Evolutionary conservation across 2,113 vertebrate genomes (phyloP).

Genomic region (Thalassoma bifasciatum): DNA sequence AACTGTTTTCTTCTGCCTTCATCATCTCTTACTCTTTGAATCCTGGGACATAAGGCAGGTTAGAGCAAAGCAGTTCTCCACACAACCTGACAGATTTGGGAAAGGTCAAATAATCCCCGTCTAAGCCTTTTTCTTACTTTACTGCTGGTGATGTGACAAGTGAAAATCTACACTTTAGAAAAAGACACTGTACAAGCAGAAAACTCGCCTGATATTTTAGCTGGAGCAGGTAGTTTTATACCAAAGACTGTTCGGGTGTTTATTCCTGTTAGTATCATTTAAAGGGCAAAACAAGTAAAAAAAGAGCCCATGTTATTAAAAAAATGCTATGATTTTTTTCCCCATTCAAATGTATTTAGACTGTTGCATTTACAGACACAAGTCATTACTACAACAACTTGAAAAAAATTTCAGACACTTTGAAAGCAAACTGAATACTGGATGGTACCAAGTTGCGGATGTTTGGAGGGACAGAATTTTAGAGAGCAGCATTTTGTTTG

Average conservation of each 20-base stretch:
- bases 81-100: slow-evolving; percentile 18
- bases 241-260: neutral
- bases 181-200: neutral
- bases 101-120: slow-evolving; percentile 37
- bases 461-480: too few species aligned
- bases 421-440: too few species aligned
- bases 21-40: slow-evolving; percentile 15
- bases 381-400: too few species aligned
- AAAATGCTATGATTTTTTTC: too few species aligned
- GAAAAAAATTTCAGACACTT: too few species aligned
- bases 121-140: slow-evolving; percentile 6
- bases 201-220: too few species aligned
- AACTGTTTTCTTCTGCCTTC: slow-evolving; percentile 16
- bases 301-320: too few species aligned
- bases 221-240: neutral
- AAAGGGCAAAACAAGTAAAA: neutral
- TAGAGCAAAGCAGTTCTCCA: neutral
- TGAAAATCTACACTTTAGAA: neutral
- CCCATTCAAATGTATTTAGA: too few species aligned
- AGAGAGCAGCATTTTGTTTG: too few species aligned
- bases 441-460: too few species aligned
- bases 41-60: slow-evolving; percentile 13
- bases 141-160: neutral
- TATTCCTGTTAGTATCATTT: neutral
- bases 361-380: too few species aligned